Conservation (phyloP, 2,113 vertebrate species). For the Mesoclemmys tuberculata region DNA sequence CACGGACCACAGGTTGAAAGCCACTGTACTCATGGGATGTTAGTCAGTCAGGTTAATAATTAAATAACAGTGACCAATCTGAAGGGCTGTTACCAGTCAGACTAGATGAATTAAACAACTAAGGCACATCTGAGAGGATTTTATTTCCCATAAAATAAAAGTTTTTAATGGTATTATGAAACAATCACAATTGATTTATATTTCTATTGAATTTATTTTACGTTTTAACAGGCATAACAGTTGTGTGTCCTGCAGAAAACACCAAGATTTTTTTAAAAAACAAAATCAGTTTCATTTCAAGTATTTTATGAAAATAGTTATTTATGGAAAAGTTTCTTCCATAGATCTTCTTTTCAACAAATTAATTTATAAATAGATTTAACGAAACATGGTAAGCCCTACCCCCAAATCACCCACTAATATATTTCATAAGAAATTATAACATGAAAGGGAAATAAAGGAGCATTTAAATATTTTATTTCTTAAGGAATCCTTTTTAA, state of each 20-base stretch:
- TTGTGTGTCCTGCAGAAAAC: not conserved
- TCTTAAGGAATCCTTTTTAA: slow-evolving; percentile 31
- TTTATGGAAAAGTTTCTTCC: slow-evolving; percentile 47
- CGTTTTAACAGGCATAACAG: not conserved
- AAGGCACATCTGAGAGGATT: not conserved
- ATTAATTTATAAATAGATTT: slow-evolving; percentile 55
- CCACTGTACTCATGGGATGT: not conserved
- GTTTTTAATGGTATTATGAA: not conserved
- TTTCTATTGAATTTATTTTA: not conserved
- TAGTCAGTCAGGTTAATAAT: slow-evolving; percentile 25
- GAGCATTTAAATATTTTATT: slow-evolving; percentile 33
- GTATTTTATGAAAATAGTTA: slow-evolving; percentile 36
- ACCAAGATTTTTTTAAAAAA: not conserved
- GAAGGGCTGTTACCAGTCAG: slow-evolving; percentile 11
- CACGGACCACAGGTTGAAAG: no score
- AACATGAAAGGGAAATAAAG: slow-evolving; percentile 59
- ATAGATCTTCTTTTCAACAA: slow-evolving; percentile 35
- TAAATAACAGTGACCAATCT: slow-evolving; percentile 1
- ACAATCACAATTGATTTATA: not conserved
- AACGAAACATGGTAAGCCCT: slow-evolving; percentile 48
- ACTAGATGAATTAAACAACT: not conserved
- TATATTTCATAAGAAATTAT: slow-evolving; percentile 61
- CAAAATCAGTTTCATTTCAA: slow-evolving; percentile 20
- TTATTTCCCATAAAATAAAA: not conserved
- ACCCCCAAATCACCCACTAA: slow-evolving; percentile 18